Evolutionary conservation across 2,888 invertebrate species (phyloP), one percentile per base, ranked within the genome.

Genomic region (Drosophila meridiana): DNA sequence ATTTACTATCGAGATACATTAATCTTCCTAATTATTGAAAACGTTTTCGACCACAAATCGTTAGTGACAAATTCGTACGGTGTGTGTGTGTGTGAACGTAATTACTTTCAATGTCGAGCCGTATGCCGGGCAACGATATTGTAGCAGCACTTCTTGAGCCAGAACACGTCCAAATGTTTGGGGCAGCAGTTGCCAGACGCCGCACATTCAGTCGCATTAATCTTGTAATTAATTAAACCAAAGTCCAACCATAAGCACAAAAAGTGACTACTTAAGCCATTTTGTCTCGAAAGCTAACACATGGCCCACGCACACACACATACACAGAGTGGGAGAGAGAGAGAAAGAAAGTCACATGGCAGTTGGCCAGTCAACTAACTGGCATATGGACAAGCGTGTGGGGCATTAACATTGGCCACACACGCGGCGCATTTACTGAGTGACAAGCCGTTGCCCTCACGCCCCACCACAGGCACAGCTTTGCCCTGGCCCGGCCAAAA

Each of bases 141-240:
- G 62, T 67, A 72, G 32, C n/a, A 4, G 11, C 71, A 72, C 72
- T 42, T 42, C 56, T 30, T 30, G 30, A 30, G 30, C 53, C 36
- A 34, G 50, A 50, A n/a, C 40, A 28, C 55, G 55, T 28, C 65
- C 57, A 47, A 74, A 61, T 20, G 32, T 47, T 30, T 56, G 56
- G 62, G 68, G 50, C 66, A 68, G 69, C 64, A 78, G 78, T 83
- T 76, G 65, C 65, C 62, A 70, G 66, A 55, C 62, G 43, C 36
- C 55, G 38, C 55, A 14, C 62, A 58, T 45, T 50, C 45, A 78
- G 83, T 73, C 80, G 73, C 90, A 90, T 87, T 87, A 87, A 87
- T 87, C 90, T 87, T 87, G 90, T 90, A 87, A 87, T 87, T 87
- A 87, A 87, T 87, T 87, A 89, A 87, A 90, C 87, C 89, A 90